Conservation (phyloP, 2,797 vertebrate genomes). For the Garrulus glandarius region DNA sequence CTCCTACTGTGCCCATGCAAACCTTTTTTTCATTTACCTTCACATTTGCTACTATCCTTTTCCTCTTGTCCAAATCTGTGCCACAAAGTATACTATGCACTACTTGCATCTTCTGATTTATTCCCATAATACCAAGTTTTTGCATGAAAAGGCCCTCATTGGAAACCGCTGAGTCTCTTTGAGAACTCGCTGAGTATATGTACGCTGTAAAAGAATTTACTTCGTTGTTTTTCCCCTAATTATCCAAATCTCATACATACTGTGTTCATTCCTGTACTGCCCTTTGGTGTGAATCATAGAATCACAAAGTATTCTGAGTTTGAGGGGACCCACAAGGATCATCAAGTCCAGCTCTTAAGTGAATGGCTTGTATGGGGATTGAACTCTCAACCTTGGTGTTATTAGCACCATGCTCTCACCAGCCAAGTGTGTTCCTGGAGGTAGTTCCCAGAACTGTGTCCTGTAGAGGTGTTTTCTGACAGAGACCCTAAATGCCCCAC, state of each 20-base stretch:
- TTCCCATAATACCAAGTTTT: not conserved
- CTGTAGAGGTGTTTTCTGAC: not conserved
- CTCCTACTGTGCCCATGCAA: not conserved
- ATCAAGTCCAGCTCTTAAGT: not conserved
- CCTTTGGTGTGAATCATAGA: not conserved
- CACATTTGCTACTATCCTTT: not conserved
- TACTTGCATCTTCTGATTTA: not conserved
- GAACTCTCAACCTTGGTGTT: not conserved
- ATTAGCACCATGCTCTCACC: fast-evolving
- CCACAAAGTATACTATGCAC: not conserved
- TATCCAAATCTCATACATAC: not conserved
- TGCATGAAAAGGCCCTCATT: not conserved
- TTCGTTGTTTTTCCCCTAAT: not conserved
- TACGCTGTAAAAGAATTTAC: not conserved
- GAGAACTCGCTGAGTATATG: not conserved
- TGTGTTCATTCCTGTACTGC: not conserved
- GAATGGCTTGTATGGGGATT: not conserved
- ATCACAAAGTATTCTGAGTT: not conserved
- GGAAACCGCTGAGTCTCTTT: not conserved
- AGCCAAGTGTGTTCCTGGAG: not conserved
- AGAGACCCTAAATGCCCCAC: not conserved
- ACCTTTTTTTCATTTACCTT: not conserved
- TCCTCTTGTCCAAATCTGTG: not conserved
- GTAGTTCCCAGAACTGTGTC: not conserved
- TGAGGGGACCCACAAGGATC: not conserved